phyloP scores from a whole-genome alignment of 2,113 vertebrate species.

The Arvicanthis niloticus region DNA sequence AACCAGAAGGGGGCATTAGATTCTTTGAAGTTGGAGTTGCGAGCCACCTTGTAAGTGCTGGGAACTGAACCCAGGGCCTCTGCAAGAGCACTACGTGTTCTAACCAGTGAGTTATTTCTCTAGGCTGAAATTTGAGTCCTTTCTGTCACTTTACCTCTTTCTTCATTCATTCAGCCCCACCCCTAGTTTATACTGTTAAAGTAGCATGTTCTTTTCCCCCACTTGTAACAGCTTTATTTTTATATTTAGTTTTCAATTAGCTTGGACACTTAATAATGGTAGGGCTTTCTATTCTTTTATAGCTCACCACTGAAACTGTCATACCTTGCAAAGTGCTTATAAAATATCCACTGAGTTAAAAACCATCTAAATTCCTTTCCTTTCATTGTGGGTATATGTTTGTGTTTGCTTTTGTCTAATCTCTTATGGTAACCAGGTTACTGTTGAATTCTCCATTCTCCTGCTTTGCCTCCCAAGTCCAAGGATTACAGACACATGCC shows the following conservation, averaged over 20 bases:
- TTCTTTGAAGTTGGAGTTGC: not conserved
- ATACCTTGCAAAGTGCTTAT: not conserved
- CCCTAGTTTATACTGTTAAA: not conserved
- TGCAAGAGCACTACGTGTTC: not conserved
- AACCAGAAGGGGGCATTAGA: not conserved
- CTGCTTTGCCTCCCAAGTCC: not conserved
- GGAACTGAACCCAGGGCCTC: not conserved
- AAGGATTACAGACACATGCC: not conserved
- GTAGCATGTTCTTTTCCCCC: not conserved
- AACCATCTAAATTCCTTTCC: no score
- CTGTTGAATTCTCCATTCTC: not conserved
- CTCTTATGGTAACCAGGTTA: not conserved
- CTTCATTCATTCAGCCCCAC: not conserved
- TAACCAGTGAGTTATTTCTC: not conserved
- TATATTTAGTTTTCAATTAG: not conserved
- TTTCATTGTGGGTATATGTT: not conserved
- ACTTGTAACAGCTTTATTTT: not conserved
- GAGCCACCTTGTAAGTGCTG: not conserved
- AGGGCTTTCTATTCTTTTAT: not conserved
- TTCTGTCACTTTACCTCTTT: not conserved
- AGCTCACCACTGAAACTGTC: not conserved
- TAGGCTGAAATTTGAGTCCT: not conserved
- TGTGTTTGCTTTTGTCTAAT: not conserved
- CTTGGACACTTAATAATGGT: not conserved
- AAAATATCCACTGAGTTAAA: not conserved